Evolutionary conservation across 2,797 vertebrate genomes (phyloP).

Genomic region (Propithecus perrieri): DNA sequence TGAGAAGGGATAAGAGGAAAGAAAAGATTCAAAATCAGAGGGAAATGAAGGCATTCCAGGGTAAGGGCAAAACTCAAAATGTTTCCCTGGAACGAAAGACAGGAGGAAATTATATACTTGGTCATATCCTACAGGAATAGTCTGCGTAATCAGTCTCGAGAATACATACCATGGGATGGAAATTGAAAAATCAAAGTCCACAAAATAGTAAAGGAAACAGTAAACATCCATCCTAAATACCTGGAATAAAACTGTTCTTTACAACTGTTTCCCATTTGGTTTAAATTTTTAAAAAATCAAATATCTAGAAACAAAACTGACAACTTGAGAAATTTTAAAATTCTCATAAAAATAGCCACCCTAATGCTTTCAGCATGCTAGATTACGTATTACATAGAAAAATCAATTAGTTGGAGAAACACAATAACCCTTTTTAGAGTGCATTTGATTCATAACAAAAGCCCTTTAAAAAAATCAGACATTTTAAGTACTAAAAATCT

Average conservation of each 20-base stretch:
- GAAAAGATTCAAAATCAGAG: conserved; percentile 68
- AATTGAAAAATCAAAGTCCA: conserved; percentile 58
- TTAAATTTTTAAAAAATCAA: not conserved
- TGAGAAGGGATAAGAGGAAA: conserved; percentile 34
- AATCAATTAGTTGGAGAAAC: conserved; percentile 55
- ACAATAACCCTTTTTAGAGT: conserved; percentile 25
- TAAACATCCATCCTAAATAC: conserved; percentile 50
- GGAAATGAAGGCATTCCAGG: conserved; percentile 58
- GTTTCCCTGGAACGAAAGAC: conserved; percentile 48
- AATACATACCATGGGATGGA: conserved; percentile 15
- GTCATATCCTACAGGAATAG: conserved; percentile 53
- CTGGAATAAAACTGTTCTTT: conserved; percentile 61
- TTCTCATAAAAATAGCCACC: conserved; percentile 41
- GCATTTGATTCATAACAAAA: conserved; percentile 62
- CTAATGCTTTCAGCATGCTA: not conserved
- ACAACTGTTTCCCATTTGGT: not conserved
- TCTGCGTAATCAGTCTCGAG: conserved; percentile 50
- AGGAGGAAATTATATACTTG: conserved; percentile 63
- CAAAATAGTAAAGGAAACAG: conserved; percentile 39
- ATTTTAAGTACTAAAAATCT: conserved; percentile 62
- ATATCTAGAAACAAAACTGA: conserved; percentile 24
- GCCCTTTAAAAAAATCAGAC: conserved; percentile 58
- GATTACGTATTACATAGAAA: conserved; percentile 61
- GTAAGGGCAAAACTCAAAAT: conserved; percentile 63
- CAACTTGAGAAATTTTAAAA: conserved; percentile 4